Evolutionary conservation across 2,797 vertebrate genomes (phyloP), one percentile per base, ranked within the genome.

Genomic region (Myoxocephalus aenaeus): DNA sequence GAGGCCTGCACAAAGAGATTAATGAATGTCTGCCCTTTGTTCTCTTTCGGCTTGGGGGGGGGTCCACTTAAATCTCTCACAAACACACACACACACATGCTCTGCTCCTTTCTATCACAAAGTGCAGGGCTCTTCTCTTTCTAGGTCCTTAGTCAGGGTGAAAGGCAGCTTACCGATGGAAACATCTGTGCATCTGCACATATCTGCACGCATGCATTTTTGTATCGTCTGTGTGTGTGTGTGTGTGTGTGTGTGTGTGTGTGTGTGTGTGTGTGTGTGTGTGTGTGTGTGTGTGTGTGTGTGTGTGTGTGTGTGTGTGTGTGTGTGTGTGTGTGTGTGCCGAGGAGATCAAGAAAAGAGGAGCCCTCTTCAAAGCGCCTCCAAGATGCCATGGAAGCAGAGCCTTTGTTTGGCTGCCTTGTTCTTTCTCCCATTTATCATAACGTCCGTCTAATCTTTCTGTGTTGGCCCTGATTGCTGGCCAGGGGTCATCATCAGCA

Each of bases 361-460:
- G 78, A 86, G 71, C 64, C 58, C 12, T 77, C 85, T 89, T 93
- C 86, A 90, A 90, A 91, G 89, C 18, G 4, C 56, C 70, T 78
- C 67, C 8, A 15, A 82, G 75, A 87, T 83, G 83, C 82, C 76
- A 57, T 78, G 70, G 74, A 84, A 86, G 81, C 15, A 38, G 65
- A 80, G 83, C 75, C 87, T 90, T 92, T 93, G 91, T 93, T 93
- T 92, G 84, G 75, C 86, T 74, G 82, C 73, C 87, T 87, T 87
- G 79, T 89, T 90, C 87, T 86, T 86, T 77, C 81, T 56, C 81
- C 82, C 91, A 93, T 95, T 94, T 93, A 92, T 94, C 91, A 92
- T 81, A 92, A 92, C 89, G 90, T 92, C 84, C 73, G 66, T 88
- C 89, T 92, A 92, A 94, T 92, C 80, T 81, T 89, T 83, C 87